Evolutionary conservation across 2,888 invertebrate species (phyloP).

Genomic region (Caenorhabditis sinica): DNA sequence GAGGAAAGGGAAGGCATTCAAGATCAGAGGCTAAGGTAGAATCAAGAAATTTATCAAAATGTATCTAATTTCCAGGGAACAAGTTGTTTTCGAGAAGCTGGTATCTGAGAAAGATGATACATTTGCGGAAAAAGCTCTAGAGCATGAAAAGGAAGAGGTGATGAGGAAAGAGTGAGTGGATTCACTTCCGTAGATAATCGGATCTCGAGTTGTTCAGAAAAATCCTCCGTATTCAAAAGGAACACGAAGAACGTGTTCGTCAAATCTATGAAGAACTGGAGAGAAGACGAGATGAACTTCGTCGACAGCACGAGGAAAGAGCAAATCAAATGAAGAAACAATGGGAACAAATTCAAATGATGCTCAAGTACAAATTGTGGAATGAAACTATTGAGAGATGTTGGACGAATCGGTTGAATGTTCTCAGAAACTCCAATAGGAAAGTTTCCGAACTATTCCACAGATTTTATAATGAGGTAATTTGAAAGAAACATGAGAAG

Average conservation of each 20-base stretch:
- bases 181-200: too few species aligned
- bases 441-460: conserved; percentile 3
- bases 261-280: conserved; percentile 16
- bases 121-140: background rate
- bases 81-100: background rate
- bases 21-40: background rate
- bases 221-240: background rate
- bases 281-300: background rate
- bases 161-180: background rate
- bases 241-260: conserved; percentile 2
- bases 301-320: background rate
- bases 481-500: background rate
- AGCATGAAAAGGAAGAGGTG: background rate
- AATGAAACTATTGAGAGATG: conserved; percentile 36
- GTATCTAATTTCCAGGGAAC: background rate
- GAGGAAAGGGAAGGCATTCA: background rate
- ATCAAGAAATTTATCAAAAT: background rate
- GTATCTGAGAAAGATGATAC: background rate
- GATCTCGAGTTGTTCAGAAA: conserved; percentile 29
- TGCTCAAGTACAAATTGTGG: conserved; percentile 22
- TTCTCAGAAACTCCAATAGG: conserved; percentile 9
- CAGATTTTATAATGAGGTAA: background rate
- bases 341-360: conserved; percentile 8
- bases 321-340: conserved; percentile 18
- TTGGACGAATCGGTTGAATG: conserved; percentile 48